These are phyloP conservation scores for Neosilurus hyrtlii DNA, from an alignment of 2,797 vertebrate species.

Conservation along the genomic window DNA sequence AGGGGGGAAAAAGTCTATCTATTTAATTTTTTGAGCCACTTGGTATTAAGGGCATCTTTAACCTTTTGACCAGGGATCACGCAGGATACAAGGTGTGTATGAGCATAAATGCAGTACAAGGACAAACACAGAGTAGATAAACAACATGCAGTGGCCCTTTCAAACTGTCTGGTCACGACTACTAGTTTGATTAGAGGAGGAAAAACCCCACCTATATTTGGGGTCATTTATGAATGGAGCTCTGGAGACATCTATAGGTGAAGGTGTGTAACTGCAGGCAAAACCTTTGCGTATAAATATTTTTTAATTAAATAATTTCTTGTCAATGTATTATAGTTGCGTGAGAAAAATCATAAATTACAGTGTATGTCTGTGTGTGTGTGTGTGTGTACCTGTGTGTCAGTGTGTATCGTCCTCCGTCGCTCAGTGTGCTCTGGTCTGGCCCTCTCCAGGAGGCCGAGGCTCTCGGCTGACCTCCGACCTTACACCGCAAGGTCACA, in stretches of 20 bases:
- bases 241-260: constrained; percentile 23
- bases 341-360: background rate
- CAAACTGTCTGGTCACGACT: background rate
- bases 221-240: background rate
- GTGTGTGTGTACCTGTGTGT: constrained; percentile 78
- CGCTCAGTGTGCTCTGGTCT: constrained; percentile 83
- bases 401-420: constrained; percentile 85
- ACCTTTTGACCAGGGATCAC: no score
- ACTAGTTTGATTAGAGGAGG: background rate
- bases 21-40: background rate
- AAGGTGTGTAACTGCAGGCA: background rate
- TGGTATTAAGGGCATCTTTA: background rate
- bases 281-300: no score
- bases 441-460: constrained; percentile 90
- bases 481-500: constrained; percentile 89
- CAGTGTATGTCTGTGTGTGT: constrained; percentile 49
- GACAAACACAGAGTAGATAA: background rate
- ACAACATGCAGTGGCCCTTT: background rate
- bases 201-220: background rate
- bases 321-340: background rate
- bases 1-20: no score
- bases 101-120: background rate
- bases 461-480: constrained; percentile 89
- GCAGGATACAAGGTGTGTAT: background rate
- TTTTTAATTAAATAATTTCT: background rate